Base-by-base conservation (phyloP, 30 jellyfish, hydroid and myxozoan species). In the Sanderia malayensis region DNA sequence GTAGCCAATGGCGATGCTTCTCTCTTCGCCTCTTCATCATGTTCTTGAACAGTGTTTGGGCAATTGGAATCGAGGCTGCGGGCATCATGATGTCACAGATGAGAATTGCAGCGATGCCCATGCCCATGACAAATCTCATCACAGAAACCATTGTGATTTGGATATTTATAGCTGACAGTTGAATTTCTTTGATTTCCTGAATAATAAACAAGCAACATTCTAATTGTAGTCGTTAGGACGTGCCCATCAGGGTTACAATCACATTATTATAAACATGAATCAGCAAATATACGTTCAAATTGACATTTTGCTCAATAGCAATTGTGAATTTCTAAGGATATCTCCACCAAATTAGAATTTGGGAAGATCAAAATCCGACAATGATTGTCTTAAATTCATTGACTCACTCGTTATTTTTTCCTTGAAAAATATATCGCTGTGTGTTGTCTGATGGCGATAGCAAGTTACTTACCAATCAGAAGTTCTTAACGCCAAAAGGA, bases 21-120 rank as follows among this genome's bases (percentile, higher is more conserved):
- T 58, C 73, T 30, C 78, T 28, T 65, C 61, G 47, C 31, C 87
- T 75, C 67, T 65, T 76, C 66, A 61, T 46, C 79, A 76, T 37
- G 0, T 46, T 69, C 67, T 46, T 76, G 76, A 75, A 63, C 6
- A 80, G 62, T 13, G 58, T 37, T 31, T 76, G 87, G 61, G 67
- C 31, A 18, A 67, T 41, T 19, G 79, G 55, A 4, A 76, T 29
- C 41, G 58, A 59, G 45, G 80, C 72, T 24, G 55, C 52, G 0
- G 87, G 78, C 61, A 21, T 10, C 46, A 61, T 24, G 25, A 62
- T 1, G 10, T 76, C 73, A 44, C 65, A 24, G 22, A 31, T 75
- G 22, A 76, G 17, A 2, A 62, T 0, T 8, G 33, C 55, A 0
- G 34, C n/a, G 21, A 63, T 24, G 13, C 46, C 3, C n/a, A 62